Evolutionary conservation across 2,888 invertebrate species (phyloP).

Genomic region (Eustalomyia histrio): DNA sequence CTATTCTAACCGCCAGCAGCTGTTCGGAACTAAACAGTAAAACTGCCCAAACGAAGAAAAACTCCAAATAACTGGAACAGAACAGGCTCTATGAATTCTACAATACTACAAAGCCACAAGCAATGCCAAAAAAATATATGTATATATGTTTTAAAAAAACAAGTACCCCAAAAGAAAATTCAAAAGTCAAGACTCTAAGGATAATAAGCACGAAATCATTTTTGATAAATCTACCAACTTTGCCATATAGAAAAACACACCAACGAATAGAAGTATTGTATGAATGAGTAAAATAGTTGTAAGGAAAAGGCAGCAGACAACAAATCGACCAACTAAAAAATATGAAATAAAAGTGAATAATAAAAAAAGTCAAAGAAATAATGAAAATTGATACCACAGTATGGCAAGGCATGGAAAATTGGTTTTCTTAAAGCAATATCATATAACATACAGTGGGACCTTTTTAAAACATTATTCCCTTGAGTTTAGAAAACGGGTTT

Average conservation of each 20-base stretch:
- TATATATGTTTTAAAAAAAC: slow-evolving; percentile 26
- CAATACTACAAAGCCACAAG: slow-evolving; percentile 47
- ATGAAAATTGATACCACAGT: slow-evolving; percentile 68
- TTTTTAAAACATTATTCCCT: too few species aligned
- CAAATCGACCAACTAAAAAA: slow-evolving; percentile 47
- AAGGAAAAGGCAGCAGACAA: slow-evolving; percentile 29
- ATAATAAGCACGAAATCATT: slow-evolving; percentile 62
- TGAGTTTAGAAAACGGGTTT: too few species aligned
- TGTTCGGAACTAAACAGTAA: slow-evolving; percentile 53
- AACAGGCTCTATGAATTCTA: slow-evolving; percentile 26
- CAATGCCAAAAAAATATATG: slow-evolving; percentile 44
- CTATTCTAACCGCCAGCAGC: slow-evolving; percentile 52
- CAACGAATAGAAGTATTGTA: not conserved
- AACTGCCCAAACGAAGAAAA: slow-evolving; percentile 35
- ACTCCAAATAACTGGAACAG: slow-evolving; percentile 44
- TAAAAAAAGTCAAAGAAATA: slow-evolving; percentile 52
- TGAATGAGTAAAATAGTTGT: slow-evolving; percentile 26
- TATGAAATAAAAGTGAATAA: slow-evolving; percentile 35
- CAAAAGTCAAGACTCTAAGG: slow-evolving; percentile 62
- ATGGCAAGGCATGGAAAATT: slow-evolving; percentile 67
- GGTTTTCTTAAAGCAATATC: slow-evolving; percentile 48
- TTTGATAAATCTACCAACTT: slow-evolving; percentile 60
- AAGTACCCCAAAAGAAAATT: slow-evolving; percentile 40
- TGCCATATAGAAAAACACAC: slow-evolving; percentile 23
- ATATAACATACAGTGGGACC: slow-evolving; percentile 4